These are phyloP conservation scores for Caerostris darwini DNA, from an alignment of 1,140 invertebrate species.

Conservation along the genomic window DNA sequence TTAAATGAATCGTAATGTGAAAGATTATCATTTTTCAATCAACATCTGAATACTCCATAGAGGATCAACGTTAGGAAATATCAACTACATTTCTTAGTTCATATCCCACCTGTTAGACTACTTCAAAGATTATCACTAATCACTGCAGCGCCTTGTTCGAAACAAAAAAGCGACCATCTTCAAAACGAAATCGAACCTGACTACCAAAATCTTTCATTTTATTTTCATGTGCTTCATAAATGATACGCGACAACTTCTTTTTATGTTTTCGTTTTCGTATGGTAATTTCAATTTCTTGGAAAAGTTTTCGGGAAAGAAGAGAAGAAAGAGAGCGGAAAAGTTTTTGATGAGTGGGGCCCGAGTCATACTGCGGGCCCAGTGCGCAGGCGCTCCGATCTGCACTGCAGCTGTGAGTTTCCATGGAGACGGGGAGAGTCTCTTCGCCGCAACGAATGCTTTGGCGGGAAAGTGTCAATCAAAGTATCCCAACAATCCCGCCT, in stretches of 20 bases:
- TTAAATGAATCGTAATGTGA: too few species aligned
- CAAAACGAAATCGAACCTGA: too few species aligned
- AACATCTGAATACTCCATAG: too few species aligned
- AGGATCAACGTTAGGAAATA: too few species aligned
- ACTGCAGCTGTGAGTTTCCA: slow-evolving; percentile 45
- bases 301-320: background rate
- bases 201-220: too few species aligned
- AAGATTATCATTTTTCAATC: too few species aligned
- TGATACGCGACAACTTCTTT: too few species aligned
- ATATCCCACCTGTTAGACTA: background rate
- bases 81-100: background rate
- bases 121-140: background rate
- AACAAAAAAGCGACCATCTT: background rate
- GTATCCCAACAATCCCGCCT: background rate
- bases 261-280: background rate
- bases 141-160: background rate
- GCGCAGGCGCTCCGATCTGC: slow-evolving; percentile 59
- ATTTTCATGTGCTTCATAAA: too few species aligned
- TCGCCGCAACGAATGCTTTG: slow-evolving; percentile 43
- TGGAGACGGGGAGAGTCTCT: background rate
- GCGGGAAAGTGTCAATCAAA: slow-evolving; percentile 60
- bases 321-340: background rate
- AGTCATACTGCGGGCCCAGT: slow-evolving; percentile 31
- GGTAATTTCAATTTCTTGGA: background rate
- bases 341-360: background rate